phyloP scores from a whole-genome alignment of 2,888 invertebrate species.

The Homarus gammarus region DNA sequence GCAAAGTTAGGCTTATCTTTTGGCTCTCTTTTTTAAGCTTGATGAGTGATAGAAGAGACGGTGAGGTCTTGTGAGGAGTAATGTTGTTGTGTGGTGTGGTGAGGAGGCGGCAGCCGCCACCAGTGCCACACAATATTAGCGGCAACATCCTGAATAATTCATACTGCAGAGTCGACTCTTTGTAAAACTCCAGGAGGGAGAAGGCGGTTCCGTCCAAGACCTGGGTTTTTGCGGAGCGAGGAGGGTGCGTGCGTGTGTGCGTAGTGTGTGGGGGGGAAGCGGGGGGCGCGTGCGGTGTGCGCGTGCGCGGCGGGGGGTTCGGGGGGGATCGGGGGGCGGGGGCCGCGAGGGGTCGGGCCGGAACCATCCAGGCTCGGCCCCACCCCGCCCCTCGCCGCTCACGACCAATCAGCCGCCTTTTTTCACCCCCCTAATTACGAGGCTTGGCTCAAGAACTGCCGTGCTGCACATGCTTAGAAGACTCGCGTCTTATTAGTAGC shows the following conservation, averaged over 20 bases:
- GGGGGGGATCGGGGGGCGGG: slow-evolving; percentile 61
- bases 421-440: slow-evolving; percentile 76
- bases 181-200: slow-evolving; percentile 69
- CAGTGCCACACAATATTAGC: slow-evolving; percentile 65
- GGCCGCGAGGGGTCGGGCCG: slow-evolving; percentile 75
- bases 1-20: slow-evolving; percentile 64
- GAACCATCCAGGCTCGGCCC: slow-evolving; percentile 74
- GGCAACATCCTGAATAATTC: slow-evolving; percentile 70
- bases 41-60: slow-evolving; percentile 28
- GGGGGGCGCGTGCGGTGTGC: slow-evolving; percentile 75
- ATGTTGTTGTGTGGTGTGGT: slow-evolving; percentile 13
- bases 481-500: slow-evolving; percentile 76
- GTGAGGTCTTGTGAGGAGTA: slow-evolving; percentile 43
- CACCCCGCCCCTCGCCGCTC: slow-evolving; percentile 76
- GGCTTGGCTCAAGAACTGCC: slow-evolving; percentile 76
- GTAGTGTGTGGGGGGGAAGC: slow-evolving; percentile 55
- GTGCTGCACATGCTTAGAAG: slow-evolving; percentile 76
- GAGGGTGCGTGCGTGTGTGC: slow-evolving; percentile 73
- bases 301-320: slow-evolving; percentile 74
- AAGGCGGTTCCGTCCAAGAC: slow-evolving; percentile 75
- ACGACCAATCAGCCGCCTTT: slow-evolving; percentile 76
- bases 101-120: slow-evolving; percentile 39
- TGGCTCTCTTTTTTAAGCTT: slow-evolving; percentile 11
- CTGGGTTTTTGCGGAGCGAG: slow-evolving; percentile 70
- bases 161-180: slow-evolving; percentile 70